A percentile compares a stretch with the other conserved stretches of the same genome.
Evolutionary conservation across 2,888 invertebrate species (phyloP).

Genomic region (Lasioglossum zephyrum): DNA sequence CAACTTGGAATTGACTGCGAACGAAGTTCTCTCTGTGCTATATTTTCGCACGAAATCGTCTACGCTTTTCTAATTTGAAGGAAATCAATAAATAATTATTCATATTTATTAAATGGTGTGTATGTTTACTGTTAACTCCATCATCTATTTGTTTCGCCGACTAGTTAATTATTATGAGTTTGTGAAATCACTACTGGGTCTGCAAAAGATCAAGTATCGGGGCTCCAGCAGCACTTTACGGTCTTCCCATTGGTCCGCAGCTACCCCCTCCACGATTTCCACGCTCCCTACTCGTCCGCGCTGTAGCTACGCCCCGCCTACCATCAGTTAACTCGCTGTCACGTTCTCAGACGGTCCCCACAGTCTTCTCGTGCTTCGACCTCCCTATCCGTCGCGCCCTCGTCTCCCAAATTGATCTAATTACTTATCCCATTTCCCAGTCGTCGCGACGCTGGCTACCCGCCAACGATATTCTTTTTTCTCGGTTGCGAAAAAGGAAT

Average conservation of each 20-base stretch:
- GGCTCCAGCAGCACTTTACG: background rate
- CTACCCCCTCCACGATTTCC: background rate
- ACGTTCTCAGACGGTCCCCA: background rate
- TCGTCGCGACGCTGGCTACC: constrained; percentile 20
- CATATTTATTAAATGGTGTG: background rate
- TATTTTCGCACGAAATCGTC: background rate
- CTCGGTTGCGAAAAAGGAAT: constrained; percentile 26
- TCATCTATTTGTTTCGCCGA: background rate
- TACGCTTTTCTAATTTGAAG: background rate
- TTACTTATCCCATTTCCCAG: constrained; percentile 23
- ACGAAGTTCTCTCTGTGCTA: background rate
- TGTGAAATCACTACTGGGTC: background rate
- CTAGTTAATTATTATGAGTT: background rate
- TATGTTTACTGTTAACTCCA: background rate
- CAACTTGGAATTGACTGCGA: background rate
- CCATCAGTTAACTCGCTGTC: background rate
- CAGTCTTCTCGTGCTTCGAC: background rate
- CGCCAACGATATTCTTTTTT: constrained; percentile 38
- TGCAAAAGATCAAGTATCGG: background rate
- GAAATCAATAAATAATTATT: background rate
- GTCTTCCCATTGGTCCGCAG: background rate
- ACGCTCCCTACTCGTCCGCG: background rate
- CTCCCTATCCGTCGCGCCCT: background rate
- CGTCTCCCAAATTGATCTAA: constrained; percentile 27
- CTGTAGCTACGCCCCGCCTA: background rate